Conservation (phyloP, 1,140 invertebrate genomes). For the Cepaea nemoralis region DNA sequence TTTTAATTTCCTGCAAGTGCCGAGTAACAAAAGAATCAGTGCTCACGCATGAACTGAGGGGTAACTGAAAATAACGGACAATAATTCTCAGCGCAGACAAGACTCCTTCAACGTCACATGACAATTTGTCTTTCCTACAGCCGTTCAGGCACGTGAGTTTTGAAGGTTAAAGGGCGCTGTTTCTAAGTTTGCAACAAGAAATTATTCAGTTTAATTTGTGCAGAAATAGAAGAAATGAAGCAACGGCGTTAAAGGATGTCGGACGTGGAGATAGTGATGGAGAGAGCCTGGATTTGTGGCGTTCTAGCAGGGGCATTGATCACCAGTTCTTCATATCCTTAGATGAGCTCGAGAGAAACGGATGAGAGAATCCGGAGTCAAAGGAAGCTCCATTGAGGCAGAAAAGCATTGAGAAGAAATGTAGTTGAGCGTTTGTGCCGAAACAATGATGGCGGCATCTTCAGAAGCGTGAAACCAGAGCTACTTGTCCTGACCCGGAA, state of each 20-base stretch:
- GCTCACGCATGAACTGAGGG: conserved; percentile 1
- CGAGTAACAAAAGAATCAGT: background rate
- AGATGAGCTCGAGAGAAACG: background rate
- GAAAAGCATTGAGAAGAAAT: background rate
- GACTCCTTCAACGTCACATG: background rate
- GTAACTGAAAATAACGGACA: background rate
- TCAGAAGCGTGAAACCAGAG: background rate
- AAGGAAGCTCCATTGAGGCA: too few relatives aligned
- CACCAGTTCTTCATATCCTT: background rate
- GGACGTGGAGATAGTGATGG: background rate
- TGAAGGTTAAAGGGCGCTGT: background rate
- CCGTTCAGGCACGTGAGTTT: background rate
- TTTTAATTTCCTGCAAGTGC: background rate
- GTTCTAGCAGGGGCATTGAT: conserved; percentile 13
- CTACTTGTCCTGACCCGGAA: background rate
- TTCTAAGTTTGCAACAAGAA: background rate
- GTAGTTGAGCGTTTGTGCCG: background rate
- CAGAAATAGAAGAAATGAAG: background rate
- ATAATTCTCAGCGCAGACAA: background rate
- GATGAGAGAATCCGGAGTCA: conserved; percentile 22
- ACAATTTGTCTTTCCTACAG: background rate
- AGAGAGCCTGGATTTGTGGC: background rate
- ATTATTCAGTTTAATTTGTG: background rate
- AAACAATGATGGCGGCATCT: conserved; percentile 6
- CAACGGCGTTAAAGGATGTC: background rate